These are phyloP conservation scores for Keiferia lycopersicella DNA, from an alignment of 2,888 invertebrate genomes.

Conservation along the genomic window DNA sequence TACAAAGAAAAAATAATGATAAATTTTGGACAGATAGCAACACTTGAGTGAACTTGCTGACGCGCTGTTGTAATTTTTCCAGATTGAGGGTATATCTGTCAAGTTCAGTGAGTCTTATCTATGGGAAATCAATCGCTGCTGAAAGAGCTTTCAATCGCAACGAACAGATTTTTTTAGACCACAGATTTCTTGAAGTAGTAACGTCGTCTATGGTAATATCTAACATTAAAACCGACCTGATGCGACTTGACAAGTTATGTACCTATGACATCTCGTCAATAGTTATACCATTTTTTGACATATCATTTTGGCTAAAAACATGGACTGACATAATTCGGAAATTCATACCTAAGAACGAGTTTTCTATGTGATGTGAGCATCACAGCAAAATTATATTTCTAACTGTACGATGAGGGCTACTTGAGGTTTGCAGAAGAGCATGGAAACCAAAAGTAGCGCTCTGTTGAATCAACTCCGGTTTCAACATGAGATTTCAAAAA, in stretches of 20 bases:
- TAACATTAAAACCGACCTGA: neutral
- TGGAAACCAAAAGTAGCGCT: conserved; percentile 62
- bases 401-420: conserved; percentile 39
- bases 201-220: too few species aligned
- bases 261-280: neutral
- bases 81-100: too few species aligned
- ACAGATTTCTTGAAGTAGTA: too few species aligned
- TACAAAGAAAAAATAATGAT: too few species aligned
- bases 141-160: too few species aligned
- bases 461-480: conserved; percentile 54
- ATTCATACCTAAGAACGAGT: conserved; percentile 4
- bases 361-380: conserved; percentile 43
- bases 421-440: conserved; percentile 39
- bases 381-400: conserved; percentile 40
- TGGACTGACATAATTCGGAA: neutral
- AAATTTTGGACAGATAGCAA: too few species aligned
- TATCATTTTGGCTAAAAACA: conserved; percentile 5
- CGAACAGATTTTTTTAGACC: too few species aligned
- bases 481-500: conserved; percentile 55
- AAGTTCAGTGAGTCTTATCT: too few species aligned
- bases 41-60: too few species aligned
- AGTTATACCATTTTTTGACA: neutral
- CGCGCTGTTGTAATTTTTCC: too few species aligned
- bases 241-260: neutral
- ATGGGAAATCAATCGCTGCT: too few species aligned